Evolutionary conservation across 2,113 vertebrate species (phyloP).

Genomic region (Coptodon bakossiorum): DNA sequence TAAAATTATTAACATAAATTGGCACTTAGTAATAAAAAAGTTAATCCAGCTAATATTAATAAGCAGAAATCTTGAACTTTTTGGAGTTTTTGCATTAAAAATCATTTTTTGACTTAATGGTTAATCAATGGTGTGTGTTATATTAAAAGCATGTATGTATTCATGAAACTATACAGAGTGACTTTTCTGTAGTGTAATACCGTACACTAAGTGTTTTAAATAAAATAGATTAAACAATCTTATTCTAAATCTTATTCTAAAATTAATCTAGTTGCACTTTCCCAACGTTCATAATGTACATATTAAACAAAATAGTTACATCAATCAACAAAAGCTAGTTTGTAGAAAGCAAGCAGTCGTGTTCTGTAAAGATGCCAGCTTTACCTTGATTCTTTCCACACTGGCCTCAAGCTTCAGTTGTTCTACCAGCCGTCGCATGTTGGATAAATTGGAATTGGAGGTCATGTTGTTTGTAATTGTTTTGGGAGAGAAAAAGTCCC

Average conservation of each 20-base stretch:
- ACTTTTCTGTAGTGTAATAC: background rate
- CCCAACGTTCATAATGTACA: background rate
- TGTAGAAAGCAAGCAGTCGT: background rate
- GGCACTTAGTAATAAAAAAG: background rate
- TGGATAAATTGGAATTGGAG: slow-evolving; percentile 78
- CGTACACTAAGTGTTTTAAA: background rate
- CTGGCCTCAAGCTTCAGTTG: slow-evolving; percentile 89
- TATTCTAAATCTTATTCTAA: background rate
- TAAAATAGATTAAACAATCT: background rate
- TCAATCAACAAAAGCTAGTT: background rate
- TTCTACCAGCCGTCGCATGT: slow-evolving; percentile 83
- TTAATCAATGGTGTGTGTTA: background rate
- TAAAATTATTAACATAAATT: background rate
- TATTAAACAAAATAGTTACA: background rate
- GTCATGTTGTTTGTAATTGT: slow-evolving; percentile 71
- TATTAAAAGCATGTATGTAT: background rate
- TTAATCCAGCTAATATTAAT: background rate
- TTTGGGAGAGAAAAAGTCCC: background rate
- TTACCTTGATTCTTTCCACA: slow-evolving; percentile 88
- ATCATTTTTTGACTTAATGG: background rate
- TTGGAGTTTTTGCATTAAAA: background rate
- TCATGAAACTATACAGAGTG: background rate
- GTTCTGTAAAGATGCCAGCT: background rate
- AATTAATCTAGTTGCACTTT: background rate
- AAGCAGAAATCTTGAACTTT: background rate